Percentiles rank a stretch among this genome's conserved stretches.
These are phyloP conservation scores for Nomia melanderi DNA, from an alignment of 1,140 invertebrate species.

Conservation along the genomic window DNA sequence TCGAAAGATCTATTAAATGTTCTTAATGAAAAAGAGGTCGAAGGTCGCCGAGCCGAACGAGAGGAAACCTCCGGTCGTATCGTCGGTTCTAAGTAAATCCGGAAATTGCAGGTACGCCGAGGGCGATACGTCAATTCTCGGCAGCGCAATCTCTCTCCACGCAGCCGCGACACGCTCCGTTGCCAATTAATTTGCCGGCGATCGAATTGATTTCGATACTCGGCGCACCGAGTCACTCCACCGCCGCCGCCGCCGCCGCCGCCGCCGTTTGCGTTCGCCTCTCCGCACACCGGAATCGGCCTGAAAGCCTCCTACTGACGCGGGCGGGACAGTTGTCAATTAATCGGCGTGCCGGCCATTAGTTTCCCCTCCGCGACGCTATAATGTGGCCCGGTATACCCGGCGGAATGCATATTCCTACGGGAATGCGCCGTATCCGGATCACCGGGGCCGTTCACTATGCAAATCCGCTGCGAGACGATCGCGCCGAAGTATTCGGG, in stretches of 20 bases:
- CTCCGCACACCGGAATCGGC: conserved; percentile 29
- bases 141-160: conserved; percentile 36
- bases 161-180: conserved; percentile 41
- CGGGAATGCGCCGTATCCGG: conserved; percentile 32
- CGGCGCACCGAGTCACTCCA: conserved; percentile 24
- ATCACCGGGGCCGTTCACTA: background rate
- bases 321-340: conserved; percentile 50
- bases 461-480: conserved; percentile 21
- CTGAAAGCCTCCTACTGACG: conserved; percentile 31
- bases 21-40: too few species aligned
- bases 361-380: conserved; percentile 5
- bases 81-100: conserved; percentile 21
- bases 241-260: too few species aligned
- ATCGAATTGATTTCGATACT: conserved; percentile 53
- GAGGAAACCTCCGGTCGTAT: conserved; percentile 14
- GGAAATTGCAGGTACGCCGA: conserved; percentile 29
- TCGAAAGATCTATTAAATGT: too few species aligned
- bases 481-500: conserved; percentile 16
- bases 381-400: conserved; percentile 38
- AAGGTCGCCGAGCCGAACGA: too few species aligned
- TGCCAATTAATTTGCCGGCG: conserved; percentile 53
- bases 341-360: conserved; percentile 46
- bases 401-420: conserved; percentile 35
- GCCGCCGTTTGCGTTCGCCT: too few species aligned
- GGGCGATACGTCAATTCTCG: conserved; percentile 43